Percentiles rank a stretch among this genome's conserved stretches.
phyloP scores from a whole-genome alignment of 2,888 invertebrate genomes.

The Dexiosoma caninum region DNA sequence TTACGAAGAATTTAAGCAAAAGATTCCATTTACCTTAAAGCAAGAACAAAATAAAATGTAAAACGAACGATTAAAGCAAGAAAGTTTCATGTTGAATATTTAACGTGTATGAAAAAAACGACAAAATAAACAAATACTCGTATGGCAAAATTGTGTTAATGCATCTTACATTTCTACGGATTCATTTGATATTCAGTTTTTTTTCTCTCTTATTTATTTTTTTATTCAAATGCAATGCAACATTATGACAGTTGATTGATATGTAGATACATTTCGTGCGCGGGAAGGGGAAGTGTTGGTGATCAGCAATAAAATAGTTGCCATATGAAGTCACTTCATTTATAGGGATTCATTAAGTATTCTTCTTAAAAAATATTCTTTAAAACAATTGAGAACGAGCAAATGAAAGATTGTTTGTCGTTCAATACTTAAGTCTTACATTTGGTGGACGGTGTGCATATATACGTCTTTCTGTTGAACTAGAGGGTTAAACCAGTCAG shows the following conservation, averaged over 20 bases:
- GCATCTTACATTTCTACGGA: constrained; percentile 37
- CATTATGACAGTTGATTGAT: constrained; percentile 2
- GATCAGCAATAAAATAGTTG: not conserved
- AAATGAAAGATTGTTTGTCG: too few species aligned
- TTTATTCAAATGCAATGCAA: not conserved
- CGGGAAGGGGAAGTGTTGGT: not conserved
- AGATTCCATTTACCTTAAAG: constrained; percentile 21
- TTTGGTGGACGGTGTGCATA: too few species aligned
- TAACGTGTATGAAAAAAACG: not conserved
- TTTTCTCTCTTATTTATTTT: not conserved
- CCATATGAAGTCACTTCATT: not conserved
- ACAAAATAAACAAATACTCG: not conserved
- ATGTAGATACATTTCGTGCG: not conserved
- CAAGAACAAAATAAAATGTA: not conserved
- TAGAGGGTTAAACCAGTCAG: too few species aligned
- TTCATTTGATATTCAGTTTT: not conserved
- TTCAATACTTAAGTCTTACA: too few species aligned
- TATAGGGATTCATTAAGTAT: not conserved
- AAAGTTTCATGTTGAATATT: not conserved
- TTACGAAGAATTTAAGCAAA: not conserved
- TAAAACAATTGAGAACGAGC: too few species aligned
- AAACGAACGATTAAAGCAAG: not conserved
- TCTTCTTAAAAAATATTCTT: not conserved
- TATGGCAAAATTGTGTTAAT: constrained; percentile 55
- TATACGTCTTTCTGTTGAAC: too few species aligned